Base-by-base conservation (phyloP, 1,140 invertebrate genomes). In the Monochamus saltuarius region DNA sequence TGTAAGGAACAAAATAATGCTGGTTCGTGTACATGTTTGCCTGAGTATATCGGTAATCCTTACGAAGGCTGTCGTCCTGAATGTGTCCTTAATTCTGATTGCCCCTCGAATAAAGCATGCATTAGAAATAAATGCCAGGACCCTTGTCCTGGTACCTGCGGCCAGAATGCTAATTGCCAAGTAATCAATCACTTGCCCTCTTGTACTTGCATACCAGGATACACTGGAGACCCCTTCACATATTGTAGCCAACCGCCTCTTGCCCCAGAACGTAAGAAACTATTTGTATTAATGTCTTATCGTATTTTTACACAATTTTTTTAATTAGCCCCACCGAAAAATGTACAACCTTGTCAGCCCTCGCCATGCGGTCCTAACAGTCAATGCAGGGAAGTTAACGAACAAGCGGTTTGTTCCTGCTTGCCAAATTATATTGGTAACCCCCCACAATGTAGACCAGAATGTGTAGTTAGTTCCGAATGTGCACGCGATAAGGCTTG, bases 401-500 rank as follows among this genome's bases (percentile, higher is more conserved):
- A 80, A 22, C 76, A 70, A 62, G 77, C 62, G 62, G 84, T 87
- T 10, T 92, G 90, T 66, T 84, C 83, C n/a, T 92, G 90, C 69
- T 73, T 86, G 39, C 79, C 84, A 42, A 83, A 86, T 62, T 89
- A 89, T 71, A 82, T 88, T 19, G 89, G 89, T 65, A 84, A 88
- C 70, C 88, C 89, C 14, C 85, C 87, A 70, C 85, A 84, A 60
- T 90, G 90, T 71, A 79, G 88, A 64, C 89, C 89, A 1, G 88
- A 91, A 75, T 94, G 91, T 73, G 81, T 86, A 16, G 82, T 85
- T n/a, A 88, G 90, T 68, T 84, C 86, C 8, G 89, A 94, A 68
- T 94, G 91, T 77, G 72, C 85, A 4, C 82, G 85, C 16, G 83
- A 85, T 53, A 79, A 85, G 70, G 85, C 89, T 49, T 94, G 91